Base-by-base conservation (phyloP, 1,140 invertebrate genomes). In the Tetragnatha versicolor region DNA sequence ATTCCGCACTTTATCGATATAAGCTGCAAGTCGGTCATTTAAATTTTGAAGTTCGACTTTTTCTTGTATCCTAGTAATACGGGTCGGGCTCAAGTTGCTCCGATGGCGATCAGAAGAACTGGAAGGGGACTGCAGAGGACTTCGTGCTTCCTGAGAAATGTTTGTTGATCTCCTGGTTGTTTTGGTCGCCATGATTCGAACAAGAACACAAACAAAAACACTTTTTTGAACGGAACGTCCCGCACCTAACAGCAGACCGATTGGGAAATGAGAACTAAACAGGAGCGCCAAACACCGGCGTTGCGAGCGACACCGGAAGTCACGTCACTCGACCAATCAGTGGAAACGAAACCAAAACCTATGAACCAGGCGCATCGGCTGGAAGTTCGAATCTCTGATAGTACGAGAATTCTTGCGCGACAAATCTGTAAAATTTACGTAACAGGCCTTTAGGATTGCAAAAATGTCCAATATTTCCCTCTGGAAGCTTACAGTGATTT, bases 1-100 rank as follows among this genome's bases (percentile, higher is more conserved):
- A 81, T 92, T 91, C 42, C 96, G 90, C 17, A 98, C 96, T 82
- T 91, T 91, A 82, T 99, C 97, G 82, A 99, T 99, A 84, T 99
- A 99, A 45, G 90, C 90, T 6, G 97, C 97, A 76, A 99, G 87
- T 65, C 97, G 92, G 85, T 98, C 95, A 86, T 99, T 99, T 12
- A 99, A 88, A 87, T 95, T 93, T 84, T 94, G 93, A 80, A 99
- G 88, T 83, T 97, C 93, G 80, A 92, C 91, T 86, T 98, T 98
- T 85, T 99, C 97, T 85, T 97, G 93, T 29, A 96, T 88, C 35
- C 97, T 91, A 14, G 92, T 93, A 69, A 95, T 90, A 78, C 94
- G 89, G 10, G 95, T 95, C 55, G 96, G 97, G 83, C 94, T 96
- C 31, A 97, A 86, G 9, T 94, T 93, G 82, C 92, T 94, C 47